Percentiles rank a stretch among this genome's conserved stretches.
Conservation (phyloP, 2,888 invertebrate genomes). For the Scaptomyza polygonia region DNA sequence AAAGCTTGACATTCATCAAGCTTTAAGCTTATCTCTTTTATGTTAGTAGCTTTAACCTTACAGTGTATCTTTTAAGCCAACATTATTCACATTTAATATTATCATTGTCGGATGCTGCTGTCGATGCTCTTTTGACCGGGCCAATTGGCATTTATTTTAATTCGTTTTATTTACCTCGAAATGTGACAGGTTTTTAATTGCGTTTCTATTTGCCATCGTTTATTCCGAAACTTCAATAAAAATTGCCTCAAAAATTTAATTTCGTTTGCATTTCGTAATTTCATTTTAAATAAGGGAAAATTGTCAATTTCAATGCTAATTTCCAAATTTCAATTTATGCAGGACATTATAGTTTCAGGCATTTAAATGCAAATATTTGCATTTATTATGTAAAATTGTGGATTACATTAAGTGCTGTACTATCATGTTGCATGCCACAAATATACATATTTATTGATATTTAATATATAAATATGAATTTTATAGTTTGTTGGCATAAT, state of each 20-base stretch:
- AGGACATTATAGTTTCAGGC: slow-evolving; percentile 6
- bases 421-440: slow-evolving; percentile 13
- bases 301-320: slow-evolving; percentile 28
- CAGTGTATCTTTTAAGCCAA: neutral
- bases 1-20: too few species aligned
- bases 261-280: slow-evolving; percentile 5
- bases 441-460: too few species aligned
- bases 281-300: slow-evolving; percentile 7
- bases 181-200: slow-evolving; percentile 24
- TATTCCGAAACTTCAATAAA: neutral
- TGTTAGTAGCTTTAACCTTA: too few species aligned
- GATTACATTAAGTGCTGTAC: neutral
- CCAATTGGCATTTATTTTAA: slow-evolving; percentile 56
- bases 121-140: slow-evolving; percentile 15
- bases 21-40: too few species aligned
- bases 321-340: slow-evolving; percentile 31
- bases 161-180: slow-evolving; percentile 36
- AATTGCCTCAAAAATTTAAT: slow-evolving; percentile 20
- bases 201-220: slow-evolving; percentile 8
- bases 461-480: neutral
- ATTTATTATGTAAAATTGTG: slow-evolving; percentile 31
- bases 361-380: slow-evolving; percentile 46
- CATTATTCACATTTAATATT: neutral
- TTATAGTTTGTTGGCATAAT: neutral
- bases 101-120: slow-evolving; percentile 14